Evolutionary conservation across 2,113 vertebrate genomes (phyloP).

Genomic region (Cyprinus carpio): DNA sequence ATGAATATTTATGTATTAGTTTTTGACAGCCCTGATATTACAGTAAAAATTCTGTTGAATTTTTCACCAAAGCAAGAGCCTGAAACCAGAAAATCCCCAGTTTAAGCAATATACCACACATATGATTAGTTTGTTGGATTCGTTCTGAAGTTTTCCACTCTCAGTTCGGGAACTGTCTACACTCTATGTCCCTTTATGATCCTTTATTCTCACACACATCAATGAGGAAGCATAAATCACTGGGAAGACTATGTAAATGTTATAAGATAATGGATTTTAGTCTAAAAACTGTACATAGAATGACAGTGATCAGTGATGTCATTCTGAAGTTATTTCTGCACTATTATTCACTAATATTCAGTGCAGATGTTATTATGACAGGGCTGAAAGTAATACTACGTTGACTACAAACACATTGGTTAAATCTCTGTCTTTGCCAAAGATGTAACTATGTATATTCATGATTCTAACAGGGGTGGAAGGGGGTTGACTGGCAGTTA

Average conservation of each 20-base stretch:
- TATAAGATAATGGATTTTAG: not conserved
- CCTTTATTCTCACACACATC: too few species aligned
- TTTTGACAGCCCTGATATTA: too few species aligned
- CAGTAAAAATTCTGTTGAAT: too few species aligned
- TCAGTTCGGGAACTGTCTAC: too few species aligned
- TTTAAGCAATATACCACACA: too few species aligned
- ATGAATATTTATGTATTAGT: not conserved
- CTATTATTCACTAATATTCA: not conserved
- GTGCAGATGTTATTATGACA: not conserved
- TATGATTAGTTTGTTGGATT: too few species aligned
- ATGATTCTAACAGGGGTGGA: not conserved
- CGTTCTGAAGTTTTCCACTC: too few species aligned
- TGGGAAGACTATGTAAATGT: not conserved
- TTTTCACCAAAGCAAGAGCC: too few species aligned
- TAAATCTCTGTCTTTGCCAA: not conserved
- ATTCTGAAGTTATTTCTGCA: not conserved
- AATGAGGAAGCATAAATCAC: not conserved
- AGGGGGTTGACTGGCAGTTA: not conserved
- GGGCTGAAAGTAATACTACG: not conserved
- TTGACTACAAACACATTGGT: not conserved
- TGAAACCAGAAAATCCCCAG: too few species aligned
- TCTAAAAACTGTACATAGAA: not conserved
- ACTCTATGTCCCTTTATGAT: too few species aligned
- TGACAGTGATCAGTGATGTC: not conserved
- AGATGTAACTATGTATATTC: not conserved